Base-by-base conservation (phyloP, 2,797 vertebrate species). In the Karalla daura region DNA sequence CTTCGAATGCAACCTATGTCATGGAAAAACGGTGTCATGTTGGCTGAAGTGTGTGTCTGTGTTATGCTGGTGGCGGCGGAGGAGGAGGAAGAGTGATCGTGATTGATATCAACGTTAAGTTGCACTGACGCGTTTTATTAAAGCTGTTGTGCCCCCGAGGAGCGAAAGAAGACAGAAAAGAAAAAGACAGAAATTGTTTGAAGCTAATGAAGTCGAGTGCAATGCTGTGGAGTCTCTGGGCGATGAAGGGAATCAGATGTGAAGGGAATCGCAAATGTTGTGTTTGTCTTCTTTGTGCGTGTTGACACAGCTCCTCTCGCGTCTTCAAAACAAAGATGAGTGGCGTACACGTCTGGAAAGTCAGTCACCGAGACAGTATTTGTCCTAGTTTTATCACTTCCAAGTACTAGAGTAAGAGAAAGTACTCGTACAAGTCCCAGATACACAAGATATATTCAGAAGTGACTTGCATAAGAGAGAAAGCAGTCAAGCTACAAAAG, bases 21-120 rank as follows among this genome's bases (percentile, higher is more conserved):
- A 78, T 73, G 64, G 76, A 75, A 82, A 85, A 72, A 77, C 7
- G 14, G 36, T 1, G 58, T 63, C 74, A 79, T 74, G 73, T 44
- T 65, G 61, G 65, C 45, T 30, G 27, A 41, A 24, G 56, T 11
- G 5, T 17, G 18, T 46, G 30, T 30, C 28, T 56, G 23, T 39
- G 30, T 24, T n/a, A 12, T 25, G 35, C 53, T 28, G 12, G 20
- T 65, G 35, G 13, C 35, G 62, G 37, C 20, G 33, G 58, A 23
- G 47, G 37, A 20, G 25, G 41, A 39, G 37, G 47, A 40, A 14
- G 59, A 40, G 23, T 18, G 72, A 52, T 55, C 32, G 33, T 66
- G 45, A 76, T 8, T 23, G 44, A 74, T 62, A 47, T 59, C 18
- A 51, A 14, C 36, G 37, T 18, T 24, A 36, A 69, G 24, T 66